Evolutionary conservation across 2,113 vertebrate species (phyloP), one percentile per base, ranked within the genome.

Genomic region (Geococcyx californianus): DNA sequence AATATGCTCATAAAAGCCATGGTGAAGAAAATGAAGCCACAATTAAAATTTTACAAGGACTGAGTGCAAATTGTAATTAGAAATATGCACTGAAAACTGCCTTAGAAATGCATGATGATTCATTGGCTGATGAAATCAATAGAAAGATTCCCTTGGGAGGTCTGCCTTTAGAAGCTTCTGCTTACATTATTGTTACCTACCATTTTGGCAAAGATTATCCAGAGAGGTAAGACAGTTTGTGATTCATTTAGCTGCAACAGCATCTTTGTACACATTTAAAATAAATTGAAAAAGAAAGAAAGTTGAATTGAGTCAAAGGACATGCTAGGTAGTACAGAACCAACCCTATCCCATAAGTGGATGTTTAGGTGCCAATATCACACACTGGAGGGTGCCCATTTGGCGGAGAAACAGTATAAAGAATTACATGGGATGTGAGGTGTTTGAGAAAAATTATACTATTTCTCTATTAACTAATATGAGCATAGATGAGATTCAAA

Each of bases 1-100:
- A 51, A 96, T 62, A 64, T 78, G 25, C 25, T 88, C 55, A 54
- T 95, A 89, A 97, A 91, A 91, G 51, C 44, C 18, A 21, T 60
- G 81, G 54, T 76, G 60, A 79, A 62, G 18, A 78, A 89, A 94
- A 87, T 68, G 58, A 84, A 93, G 11, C 18, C 69, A 49, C 49
- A 64, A 81, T 82, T 94, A 89, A 78, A 72, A 79, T 87, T 92
- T 84, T 87, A 89, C 60, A 87, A 70, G 44, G n/a, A n/a, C 44
- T 75, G 38, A 66, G 33, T 81, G 16, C 76, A 84, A 81, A 78
- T 87, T 59, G 73, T 91, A 79, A 60, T 89, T 87, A 24, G 44
- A 86, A 94, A 81, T 87, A 42, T 58, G 31, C 58, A 60, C 29
- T 54, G 55, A 64, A 79, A 81, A 64, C 25, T 59, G 12, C 3